These are phyloP conservation scores for Hylomyscus alleni DNA, from an alignment of 2,797 vertebrate genomes.

Conservation along the genomic window DNA sequence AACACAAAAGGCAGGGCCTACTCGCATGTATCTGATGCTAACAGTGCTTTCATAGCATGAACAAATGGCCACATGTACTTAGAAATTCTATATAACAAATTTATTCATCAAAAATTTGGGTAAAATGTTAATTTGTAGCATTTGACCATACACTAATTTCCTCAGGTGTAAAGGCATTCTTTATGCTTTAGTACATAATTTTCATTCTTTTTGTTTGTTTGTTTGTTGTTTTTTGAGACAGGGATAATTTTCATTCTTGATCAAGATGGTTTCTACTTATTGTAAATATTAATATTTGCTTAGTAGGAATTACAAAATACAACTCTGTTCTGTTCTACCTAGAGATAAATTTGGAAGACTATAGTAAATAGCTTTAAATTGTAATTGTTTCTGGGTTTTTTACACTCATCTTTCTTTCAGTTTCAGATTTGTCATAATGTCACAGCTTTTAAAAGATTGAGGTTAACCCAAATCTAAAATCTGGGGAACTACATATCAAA, in stretches of 20 bases:
- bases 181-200: slow-evolving; percentile 10
- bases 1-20: neutral
- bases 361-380: slow-evolving; percentile 56
- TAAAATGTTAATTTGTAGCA: neutral
- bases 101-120: slow-evolving; percentile 30
- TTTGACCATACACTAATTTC: slow-evolving; percentile 40
- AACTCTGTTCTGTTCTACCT: slow-evolving; percentile 32
- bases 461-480: slow-evolving; percentile 63
- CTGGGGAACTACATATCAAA: neutral
- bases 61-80: neutral
- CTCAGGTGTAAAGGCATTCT: slow-evolving; percentile 9
- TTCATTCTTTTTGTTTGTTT: neutral
- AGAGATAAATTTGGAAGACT: slow-evolving; percentile 41
- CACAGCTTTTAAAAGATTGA: slow-evolving; percentile 29
- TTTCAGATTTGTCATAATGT: slow-evolving; percentile 50
- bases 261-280: slow-evolving; percentile 41
- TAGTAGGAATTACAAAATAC: neutral
- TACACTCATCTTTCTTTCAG: slow-evolving; percentile 49
- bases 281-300: neutral
- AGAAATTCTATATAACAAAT: slow-evolving; percentile 57
- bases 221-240: too few species aligned
- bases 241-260: neutral
- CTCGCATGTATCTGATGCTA: neutral
- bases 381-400: slow-evolving; percentile 48
- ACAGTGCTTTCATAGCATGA: neutral